These are phyloP conservation scores for Adelges cooleyi DNA, from an alignment of 1,140 invertebrate genomes.

Conservation along the genomic window DNA sequence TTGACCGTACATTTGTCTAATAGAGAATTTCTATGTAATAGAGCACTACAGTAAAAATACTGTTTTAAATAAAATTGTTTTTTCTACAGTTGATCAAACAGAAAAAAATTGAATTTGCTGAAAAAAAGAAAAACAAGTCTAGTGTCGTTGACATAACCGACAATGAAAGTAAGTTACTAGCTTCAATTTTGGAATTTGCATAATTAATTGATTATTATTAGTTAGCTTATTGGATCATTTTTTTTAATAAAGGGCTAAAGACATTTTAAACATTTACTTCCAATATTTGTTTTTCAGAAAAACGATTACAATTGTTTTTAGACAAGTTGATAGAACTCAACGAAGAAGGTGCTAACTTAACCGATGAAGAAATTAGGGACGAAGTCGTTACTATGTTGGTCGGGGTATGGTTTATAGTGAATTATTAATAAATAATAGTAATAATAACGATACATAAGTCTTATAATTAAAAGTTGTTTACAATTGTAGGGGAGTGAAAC, in stretches of 20 bases:
- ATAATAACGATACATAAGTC: too few species aligned
- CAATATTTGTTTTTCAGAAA: slow-evolving; percentile 26
- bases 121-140: background rate
- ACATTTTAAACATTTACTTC: background rate
- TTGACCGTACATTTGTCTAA: too few species aligned
- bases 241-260: background rate
- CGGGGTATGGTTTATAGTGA: slow-evolving; percentile 40
- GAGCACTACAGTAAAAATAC: too few species aligned
- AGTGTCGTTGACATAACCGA: background rate
- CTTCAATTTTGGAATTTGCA: too few species aligned
- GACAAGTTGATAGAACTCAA: slow-evolving; percentile 48
- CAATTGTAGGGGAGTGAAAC: slow-evolving; percentile 60
- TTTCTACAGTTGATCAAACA: background rate
- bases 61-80: too few species aligned
- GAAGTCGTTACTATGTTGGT: slow-evolving; percentile 51
- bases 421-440: too few species aligned
- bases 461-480: too few species aligned
- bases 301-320: slow-evolving; percentile 40
- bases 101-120: background rate
- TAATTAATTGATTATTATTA: background rate
- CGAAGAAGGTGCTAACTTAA: slow-evolving; percentile 39
- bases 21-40: too few species aligned
- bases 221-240: background rate
- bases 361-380: slow-evolving; percentile 47
- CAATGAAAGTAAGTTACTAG: background rate